These are phyloP conservation scores for Seladonia tumulorum DNA, from an alignment of 2,888 invertebrate genomes.

Conservation along the genomic window DNA sequence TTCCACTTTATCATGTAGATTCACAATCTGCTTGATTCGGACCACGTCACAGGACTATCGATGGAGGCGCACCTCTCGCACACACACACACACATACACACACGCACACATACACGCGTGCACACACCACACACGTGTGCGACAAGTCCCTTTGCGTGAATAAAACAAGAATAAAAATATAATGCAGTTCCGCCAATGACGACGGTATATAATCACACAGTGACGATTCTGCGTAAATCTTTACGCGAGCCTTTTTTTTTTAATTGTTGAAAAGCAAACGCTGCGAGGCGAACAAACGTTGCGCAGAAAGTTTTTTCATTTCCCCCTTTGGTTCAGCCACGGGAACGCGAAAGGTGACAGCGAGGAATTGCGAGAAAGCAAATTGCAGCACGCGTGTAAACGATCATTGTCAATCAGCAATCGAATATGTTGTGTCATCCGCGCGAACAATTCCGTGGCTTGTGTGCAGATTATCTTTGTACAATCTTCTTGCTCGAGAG, in stretches of 20 bases:
- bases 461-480: neutral
- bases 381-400: slow-evolving; percentile 41
- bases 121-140: slow-evolving; percentile 6
- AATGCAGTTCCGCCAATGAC: neutral
- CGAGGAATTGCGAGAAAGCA: slow-evolving; percentile 47
- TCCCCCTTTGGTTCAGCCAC: neutral
- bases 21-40: slow-evolving; percentile 35
- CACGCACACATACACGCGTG: too few species aligned
- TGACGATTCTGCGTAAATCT: neutral
- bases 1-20: slow-evolving; percentile 81
- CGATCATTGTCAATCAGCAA: slow-evolving; percentile 38
- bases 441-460: neutral
- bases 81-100: neutral
- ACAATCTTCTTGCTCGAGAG: neutral
- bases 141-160: neutral
- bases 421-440: slow-evolving; percentile 23
- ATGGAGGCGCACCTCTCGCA: neutral
- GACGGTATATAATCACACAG: neutral
- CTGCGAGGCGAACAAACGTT: slow-evolving; percentile 43
- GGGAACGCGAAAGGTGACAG: slow-evolving; percentile 20
- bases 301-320: neutral
- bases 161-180: neutral
- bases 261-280: slow-evolving; percentile 45
- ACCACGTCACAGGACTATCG: slow-evolving; percentile 75
- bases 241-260: neutral